Evolutionary conservation across 2,888 invertebrate genomes (phyloP).

Genomic region (Andricus quercusramuli): DNA sequence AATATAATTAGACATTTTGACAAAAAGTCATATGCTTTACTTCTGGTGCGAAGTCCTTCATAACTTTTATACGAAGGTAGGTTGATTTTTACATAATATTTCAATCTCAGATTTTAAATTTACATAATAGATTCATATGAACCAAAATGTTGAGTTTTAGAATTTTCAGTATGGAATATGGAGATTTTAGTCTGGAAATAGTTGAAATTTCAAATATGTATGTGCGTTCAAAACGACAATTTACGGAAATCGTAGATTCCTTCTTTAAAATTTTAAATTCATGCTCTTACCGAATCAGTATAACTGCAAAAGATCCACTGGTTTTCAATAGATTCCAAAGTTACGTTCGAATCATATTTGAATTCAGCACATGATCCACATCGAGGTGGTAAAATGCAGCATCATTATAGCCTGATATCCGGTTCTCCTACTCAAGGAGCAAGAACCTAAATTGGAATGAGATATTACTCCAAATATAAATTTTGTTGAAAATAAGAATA

Average conservation of each 20-base stretch:
- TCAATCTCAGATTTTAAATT: background rate
- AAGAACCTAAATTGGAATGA: background rate
- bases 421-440: background rate
- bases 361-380: slow-evolving; percentile 3
- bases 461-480: background rate
- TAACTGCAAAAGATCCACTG: background rate
- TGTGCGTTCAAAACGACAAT: background rate
- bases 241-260: background rate
- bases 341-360: slow-evolving; percentile 8
- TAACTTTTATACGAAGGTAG: background rate
- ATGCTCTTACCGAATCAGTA: slow-evolving; percentile 51
- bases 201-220: background rate
- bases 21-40: too few relatives aligned
- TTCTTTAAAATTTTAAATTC: slow-evolving; percentile 53
- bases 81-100: background rate
- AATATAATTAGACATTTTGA: too few relatives aligned
- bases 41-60: too few relatives aligned
- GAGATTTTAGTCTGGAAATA: background rate
- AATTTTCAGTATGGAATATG: background rate
- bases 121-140: background rate
- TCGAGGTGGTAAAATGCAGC: background rate
- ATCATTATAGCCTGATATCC: background rate
- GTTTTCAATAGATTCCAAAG: slow-evolving; percentile 22
- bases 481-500: background rate
- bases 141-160: background rate